phyloP scores from a whole-genome alignment of 2,797 vertebrate genomes.

The Allobates femoralis region DNA sequence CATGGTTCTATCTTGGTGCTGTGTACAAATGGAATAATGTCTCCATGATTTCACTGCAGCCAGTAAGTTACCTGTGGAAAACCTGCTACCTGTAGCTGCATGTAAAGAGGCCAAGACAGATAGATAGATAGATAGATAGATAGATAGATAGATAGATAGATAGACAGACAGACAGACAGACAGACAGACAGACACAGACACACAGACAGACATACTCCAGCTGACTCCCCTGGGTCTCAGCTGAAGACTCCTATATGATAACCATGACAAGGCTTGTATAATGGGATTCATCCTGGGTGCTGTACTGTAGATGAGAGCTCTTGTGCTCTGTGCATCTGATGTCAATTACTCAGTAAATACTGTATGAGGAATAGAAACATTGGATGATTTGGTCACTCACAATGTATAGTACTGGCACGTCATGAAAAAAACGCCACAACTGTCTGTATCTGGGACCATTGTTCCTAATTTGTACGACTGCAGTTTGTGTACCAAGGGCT shows the following conservation, averaged over 20 bases:
- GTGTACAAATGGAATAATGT: too few species aligned
- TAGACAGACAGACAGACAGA: background rate
- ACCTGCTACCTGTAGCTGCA: too few species aligned
- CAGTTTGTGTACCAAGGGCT: background rate
- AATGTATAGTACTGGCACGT: background rate
- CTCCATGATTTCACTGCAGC: too few species aligned
- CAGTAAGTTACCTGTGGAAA: too few species aligned
- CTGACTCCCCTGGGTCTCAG: background rate
- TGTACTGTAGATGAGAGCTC: conserved; percentile 19
- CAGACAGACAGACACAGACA: background rate
- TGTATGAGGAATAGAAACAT: conserved; percentile 6
- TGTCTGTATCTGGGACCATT: background rate
- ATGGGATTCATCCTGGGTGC: conserved; percentile 9
- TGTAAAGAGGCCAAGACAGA: too few species aligned
- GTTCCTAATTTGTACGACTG: background rate
- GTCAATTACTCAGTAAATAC: conserved; percentile 25
- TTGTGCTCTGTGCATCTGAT: conserved; percentile 37
- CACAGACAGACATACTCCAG: background rate
- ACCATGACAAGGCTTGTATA: background rate
- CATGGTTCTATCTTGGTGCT: too few species aligned
- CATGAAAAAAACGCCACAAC: background rate
- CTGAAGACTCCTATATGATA: background rate
- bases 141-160: background rate
- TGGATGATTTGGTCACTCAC: background rate
- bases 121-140: background rate